phyloP scores from a whole-genome alignment of 2,113 vertebrate species.

The Podarcis raffonei region DNA sequence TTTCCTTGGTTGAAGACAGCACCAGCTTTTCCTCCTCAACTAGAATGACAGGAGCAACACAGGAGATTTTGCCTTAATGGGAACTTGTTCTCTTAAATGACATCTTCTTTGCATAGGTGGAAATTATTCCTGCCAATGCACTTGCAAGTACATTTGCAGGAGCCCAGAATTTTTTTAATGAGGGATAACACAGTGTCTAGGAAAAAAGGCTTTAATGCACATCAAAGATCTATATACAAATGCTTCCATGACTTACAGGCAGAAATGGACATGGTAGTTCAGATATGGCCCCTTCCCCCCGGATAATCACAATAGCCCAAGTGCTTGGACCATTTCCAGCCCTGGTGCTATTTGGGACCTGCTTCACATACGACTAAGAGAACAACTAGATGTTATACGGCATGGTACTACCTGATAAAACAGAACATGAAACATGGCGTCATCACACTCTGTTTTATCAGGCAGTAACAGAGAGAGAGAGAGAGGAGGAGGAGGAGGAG shows the following conservation, averaged over 20 bases:
- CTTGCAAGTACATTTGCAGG: conserved; percentile 35
- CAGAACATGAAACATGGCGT: too few relatives aligned
- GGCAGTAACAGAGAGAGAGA: too few relatives aligned
- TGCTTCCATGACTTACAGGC: conserved; percentile 33
- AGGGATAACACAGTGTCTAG: conserved; percentile 49
- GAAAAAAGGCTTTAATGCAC: conserved; percentile 60
- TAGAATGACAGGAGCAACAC: conserved; percentile 40
- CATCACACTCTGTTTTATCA: too few relatives aligned
- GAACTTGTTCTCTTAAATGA: conserved; percentile 50
- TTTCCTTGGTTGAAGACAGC: conserved; percentile 44
- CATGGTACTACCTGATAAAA: too few relatives aligned
- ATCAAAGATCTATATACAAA: conserved; percentile 42
- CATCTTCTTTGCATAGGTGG: conserved; percentile 53
- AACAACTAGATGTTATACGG: too few relatives aligned
- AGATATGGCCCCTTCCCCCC: conserved; percentile 6
- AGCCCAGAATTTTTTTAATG: conserved; percentile 54
- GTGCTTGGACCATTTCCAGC: too few relatives aligned
- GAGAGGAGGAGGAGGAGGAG: too few relatives aligned
- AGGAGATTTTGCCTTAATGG: conserved; percentile 54
- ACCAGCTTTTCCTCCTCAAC: conserved; percentile 39
- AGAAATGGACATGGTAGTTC: conserved; percentile 28
- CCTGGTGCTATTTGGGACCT: too few relatives aligned
- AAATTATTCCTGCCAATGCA: conserved; percentile 62
- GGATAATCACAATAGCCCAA: not conserved
- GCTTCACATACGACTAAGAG: too few relatives aligned